Evolutionary conservation across 2,888 invertebrate species (phyloP), one percentile per base, ranked within the genome.

Genomic region (Pollenia labialis): DNA sequence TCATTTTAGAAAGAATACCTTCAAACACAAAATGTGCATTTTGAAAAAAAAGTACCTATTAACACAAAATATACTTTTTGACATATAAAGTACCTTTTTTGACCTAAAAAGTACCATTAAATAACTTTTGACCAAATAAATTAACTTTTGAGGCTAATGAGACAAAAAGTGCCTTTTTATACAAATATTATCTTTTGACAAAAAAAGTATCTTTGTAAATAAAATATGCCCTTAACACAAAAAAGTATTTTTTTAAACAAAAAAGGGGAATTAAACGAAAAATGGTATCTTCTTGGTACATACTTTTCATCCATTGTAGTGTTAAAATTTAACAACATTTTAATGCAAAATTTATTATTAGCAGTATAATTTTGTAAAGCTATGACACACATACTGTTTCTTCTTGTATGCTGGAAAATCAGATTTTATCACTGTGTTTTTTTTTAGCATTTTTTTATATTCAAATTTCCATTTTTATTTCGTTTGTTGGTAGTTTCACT

Each of bases 391-490:
- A 46, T 7, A 64, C 46, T 12, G 12, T 32, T 32, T 0, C 12
- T 1, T 9, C 56, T 9, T 0, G 14, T 75, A 42, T 56, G 14
- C 66, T 66, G 44, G 56, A 72, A 77, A 83, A 83, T 83, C 77
- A 66, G 23, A 77, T 77, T 83, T 83, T 72, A 83, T 83, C 54
- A 83, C 75, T 54, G 6, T n/a, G 4, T 46, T 48, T 44, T 62
- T 62, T 23, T 11, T 52, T 40, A 9, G n/a, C 6, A 40, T 62
- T 46, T n/a, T 48, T 56, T 12, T 54, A 18, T 58, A 58, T 69
- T 52, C 42, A 60, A 68, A 75, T 82, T 75, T 68, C n/a, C 6
- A 69, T 82, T 52, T 75, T 69, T 68, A 52, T 50, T 48, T n/a
- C 2, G 50, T 58, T 83, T 72, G 48, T 16, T 50, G 71, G 40